Base-by-base conservation (phyloP, 2,113 vertebrate genomes). In the Madoqua kirkii region DNA sequence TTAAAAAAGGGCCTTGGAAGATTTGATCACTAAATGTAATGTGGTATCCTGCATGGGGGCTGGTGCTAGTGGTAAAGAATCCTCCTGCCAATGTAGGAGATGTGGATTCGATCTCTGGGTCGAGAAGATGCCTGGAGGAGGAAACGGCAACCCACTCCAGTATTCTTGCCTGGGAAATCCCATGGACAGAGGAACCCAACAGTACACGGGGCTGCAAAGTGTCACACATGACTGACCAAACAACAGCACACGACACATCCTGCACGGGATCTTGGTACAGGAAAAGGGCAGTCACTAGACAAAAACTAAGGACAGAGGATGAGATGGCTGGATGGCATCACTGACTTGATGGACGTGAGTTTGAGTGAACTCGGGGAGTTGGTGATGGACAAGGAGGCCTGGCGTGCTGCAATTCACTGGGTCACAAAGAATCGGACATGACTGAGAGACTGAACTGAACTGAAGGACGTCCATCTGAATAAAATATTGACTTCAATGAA, bases 381-480 rank as follows among this genome's bases (percentile, higher is more conserved):
- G 29, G 29, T 62, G 60, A 31, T 62, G 60, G 60, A 62, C 13
- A 62, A 3, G 60, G 60, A 6, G 29, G 59, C 13, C 59, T 62
- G 59, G 59, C 13, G 1, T 62, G 59, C 29, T 31, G 59, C 29
- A 1, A 0, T 31, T 62, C 60, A 62, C 7, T 1, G 60, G 29
- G 60, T 62, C 3, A 1, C 60, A 62, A 62, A 62, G 60, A 31
- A 29, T 62, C 1, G 0, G 29, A 62, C 29, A 62, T 0, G 0
- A 62, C 29, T 31, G 60, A 62, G 29, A 0, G 1, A 15, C 60
- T 62, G 60, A 62, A 62, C 59, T 31, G 59, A 62, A 31, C 29
- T 62, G 13, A 15, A 15, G 29, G 3, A 82, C 74, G 48, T 48
- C 48, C 11, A 79, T 43, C 3, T 64, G 87, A 92, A 50, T 94